These are phyloP conservation scores for Coenobita brevimanus DNA, from an alignment of 1,140 invertebrate species.

Conservation along the genomic window DNA sequence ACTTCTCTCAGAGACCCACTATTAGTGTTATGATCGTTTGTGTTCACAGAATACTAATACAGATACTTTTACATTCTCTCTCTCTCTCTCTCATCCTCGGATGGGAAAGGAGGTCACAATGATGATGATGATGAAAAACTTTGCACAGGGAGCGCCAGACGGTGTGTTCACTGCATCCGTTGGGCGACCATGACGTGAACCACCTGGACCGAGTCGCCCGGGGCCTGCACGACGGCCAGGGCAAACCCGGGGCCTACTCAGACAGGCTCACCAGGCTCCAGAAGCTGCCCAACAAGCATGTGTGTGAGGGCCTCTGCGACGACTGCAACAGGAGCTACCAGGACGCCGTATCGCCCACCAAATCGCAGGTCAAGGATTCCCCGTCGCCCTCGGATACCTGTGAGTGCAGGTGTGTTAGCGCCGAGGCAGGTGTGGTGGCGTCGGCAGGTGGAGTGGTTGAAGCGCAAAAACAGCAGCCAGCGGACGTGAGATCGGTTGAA, in stretches of 20 bases:
- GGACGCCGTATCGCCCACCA: conserved; percentile 42
- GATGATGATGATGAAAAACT: too few species aligned
- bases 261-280: conserved; percentile 46
- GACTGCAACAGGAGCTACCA: conserved; percentile 26
- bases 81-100: too few species aligned
- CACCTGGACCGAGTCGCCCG: conserved; percentile 57
- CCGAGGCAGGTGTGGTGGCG: not conserved
- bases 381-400: not conserved
- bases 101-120: too few species aligned
- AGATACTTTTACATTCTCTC: too few species aligned
- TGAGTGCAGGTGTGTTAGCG: conserved; percentile 29
- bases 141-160: conserved; percentile 58
- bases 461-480: not conserved
- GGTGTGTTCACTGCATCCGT: conserved; percentile 48
- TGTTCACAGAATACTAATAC: too few species aligned
- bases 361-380: not conserved
- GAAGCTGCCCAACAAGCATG: conserved; percentile 50
- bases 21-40: too few species aligned
- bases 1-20: too few species aligned
- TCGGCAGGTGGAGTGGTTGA: not conserved
- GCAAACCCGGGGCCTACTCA: conserved; percentile 38
- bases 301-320: conserved; percentile 49
- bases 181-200: conserved; percentile 67
- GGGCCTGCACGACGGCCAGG: conserved; percentile 13
- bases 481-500: conserved; percentile 7